Evolutionary conservation across 1,140 invertebrate genomes (phyloP), one percentile per base, ranked within the genome.

Genomic region (Saccostrea cuccullata): DNA sequence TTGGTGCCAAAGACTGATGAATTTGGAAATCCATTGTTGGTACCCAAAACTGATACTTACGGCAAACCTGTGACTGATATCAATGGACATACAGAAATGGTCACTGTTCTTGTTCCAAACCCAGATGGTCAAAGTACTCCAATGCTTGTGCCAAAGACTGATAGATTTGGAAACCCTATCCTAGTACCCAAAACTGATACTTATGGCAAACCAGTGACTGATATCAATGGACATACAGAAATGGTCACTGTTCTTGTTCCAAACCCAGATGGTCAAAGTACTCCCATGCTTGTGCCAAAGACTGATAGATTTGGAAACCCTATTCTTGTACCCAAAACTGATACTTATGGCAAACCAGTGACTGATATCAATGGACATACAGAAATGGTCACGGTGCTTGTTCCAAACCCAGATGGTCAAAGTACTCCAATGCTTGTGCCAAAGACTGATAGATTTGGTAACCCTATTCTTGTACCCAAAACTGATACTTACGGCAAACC

Each of bases 381-480:
- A 87, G 83, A 9, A 85, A 67, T 67, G 94, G 94, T 20, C 94
- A 95, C 84, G 90, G 92, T 84, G 94, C 85, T n/a, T 20, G 82
- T 20, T 20, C 85, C 77, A 23, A 60, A 26, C 23, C 58, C 86
- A 56, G 60, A 47, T n/a, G 56, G 58, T 26, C 55, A 84, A 40
- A 40, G 58, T 26, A 36, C 36, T 56, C 86, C 89, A 60, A 87
- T 84, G 60, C 3, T 64, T 1, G 13, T 13, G 60, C 85, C 77
- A 23, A 82, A 40, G 36, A 85, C 83, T 55, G 88, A 86, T 64
- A 36, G 40, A 40, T 55, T 15, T 40, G 87, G 87, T 55, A 84
- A 88, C 9, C 87, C 87, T 12, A 73, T 84, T 8, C 20, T 82
- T 0, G 58, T 58, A 30, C 86, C 86, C 30, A 67, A 26, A 12